phyloP scores from a whole-genome alignment of 2,888 invertebrate genomes.

The Hydraecia micacea region DNA sequence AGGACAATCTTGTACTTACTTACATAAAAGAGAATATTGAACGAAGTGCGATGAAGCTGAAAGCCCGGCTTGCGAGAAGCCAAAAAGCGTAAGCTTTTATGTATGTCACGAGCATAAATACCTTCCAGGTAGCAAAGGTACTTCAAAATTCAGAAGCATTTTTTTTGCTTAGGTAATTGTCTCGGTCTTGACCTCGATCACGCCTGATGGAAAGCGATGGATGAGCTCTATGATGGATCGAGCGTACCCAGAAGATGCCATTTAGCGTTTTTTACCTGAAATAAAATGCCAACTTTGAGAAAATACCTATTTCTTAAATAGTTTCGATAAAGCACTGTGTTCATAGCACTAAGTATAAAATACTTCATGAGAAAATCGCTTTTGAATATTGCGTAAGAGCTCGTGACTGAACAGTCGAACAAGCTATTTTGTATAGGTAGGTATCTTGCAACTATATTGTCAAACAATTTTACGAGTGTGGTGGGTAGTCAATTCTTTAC shows the following conservation, averaged over 20 bases:
- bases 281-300: background rate
- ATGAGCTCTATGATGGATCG: too few relatives aligned
- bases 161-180: background rate
- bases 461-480: too few relatives aligned
- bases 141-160: background rate
- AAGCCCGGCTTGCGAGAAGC: background rate
- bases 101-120: background rate
- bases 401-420: too few relatives aligned
- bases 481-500: too few relatives aligned
- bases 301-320: background rate
- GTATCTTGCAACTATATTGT: too few relatives aligned
- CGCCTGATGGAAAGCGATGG: background rate
- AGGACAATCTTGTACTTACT: constrained; percentile 21
- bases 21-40: constrained; percentile 10
- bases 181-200: background rate
- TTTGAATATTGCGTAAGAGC: too few relatives aligned
- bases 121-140: background rate
- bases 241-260: background rate
- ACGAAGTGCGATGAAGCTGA: constrained; percentile 1
- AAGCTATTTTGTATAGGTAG: too few relatives aligned
- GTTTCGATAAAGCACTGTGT: too few relatives aligned
- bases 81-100: background rate
- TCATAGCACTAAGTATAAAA: too few relatives aligned
- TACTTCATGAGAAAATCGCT: too few relatives aligned
- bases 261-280: background rate